Evolutionary conservation across 2,888 invertebrate species (phyloP), one percentile per base, ranked within the genome.

Genomic region (Eupithecia dodoneata): DNA sequence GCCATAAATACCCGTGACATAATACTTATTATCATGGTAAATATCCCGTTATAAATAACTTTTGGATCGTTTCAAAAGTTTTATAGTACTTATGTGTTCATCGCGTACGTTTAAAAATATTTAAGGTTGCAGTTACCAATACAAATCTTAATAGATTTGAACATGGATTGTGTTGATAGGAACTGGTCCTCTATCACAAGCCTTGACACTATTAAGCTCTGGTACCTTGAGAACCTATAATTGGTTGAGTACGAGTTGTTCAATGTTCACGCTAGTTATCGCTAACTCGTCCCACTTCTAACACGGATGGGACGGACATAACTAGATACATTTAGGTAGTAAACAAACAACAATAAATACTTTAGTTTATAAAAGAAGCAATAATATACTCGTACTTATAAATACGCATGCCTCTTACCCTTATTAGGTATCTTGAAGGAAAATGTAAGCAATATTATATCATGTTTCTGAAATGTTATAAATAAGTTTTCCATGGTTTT

Each of bases 281-380:
- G 70, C 72, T 71, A 75, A 75, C 75, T 18, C 74, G 79, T 71
- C 73, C 78, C 74, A 79, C 73, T 80, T 81, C 73, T 76, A 77
- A 70, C 69, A 9, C 55, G 55, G 55, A 55, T 55, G 55, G 52
- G n/a, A 55, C n/a, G 15, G 15, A 49, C 49, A 13, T n/a, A 5
- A n/a, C 7, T 15, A 55, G 12, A 12, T 49, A 49, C 49, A 49
- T 49, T 49, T 49, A 49, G 12, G 12, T 49, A 49, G 47, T 49
- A 47, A 47, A 47, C 9, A 49, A 49, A 15, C 9, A 49, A 49
- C 5, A 52, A 52, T 52, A 52, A 52, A 52, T 6, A 52, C 52
- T 0, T 6, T 52, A 7, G 52, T n/a, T 1, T 30, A 6, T 52
- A 52, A 6, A 52, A n/a, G 13, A 52, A 52, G n/a, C 52, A 52